Evolutionary conservation across 2,113 vertebrate genomes (phyloP).

Genomic region (Crotalus viridis): DNA sequence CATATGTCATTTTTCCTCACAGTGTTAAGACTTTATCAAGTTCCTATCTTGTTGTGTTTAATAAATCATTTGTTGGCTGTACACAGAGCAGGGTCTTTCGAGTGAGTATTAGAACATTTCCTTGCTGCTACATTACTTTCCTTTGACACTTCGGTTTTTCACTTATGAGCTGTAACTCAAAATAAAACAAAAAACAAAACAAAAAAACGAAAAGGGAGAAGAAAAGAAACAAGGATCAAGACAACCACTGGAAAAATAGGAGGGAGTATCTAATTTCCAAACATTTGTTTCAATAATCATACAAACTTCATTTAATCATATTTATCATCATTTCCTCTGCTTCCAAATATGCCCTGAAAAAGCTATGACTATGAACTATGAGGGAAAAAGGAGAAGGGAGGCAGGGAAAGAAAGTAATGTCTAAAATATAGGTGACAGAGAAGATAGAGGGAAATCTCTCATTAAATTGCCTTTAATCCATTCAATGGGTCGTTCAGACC

Average conservation of each 20-base stretch:
- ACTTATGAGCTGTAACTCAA: constrained; percentile 19
- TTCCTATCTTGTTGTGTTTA: constrained; percentile 48
- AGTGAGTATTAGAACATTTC: neutral
- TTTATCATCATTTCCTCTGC: neutral
- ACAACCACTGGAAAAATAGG: neutral
- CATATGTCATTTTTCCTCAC: constrained; percentile 22
- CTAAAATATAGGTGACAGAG: constrained; percentile 14
- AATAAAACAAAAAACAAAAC: neutral
- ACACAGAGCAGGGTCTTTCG: constrained; percentile 15
- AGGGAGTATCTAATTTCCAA: neutral
- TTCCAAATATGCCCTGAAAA: neutral
- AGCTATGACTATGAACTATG: neutral
- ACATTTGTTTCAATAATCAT: constrained; percentile 11
- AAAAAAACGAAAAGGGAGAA: neutral
- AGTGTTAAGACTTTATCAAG: constrained; percentile 50
- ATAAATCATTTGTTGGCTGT: constrained; percentile 47
- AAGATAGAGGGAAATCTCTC: neutral
- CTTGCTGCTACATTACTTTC: neutral
- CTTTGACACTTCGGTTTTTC: constrained; percentile 23
- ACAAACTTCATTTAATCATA: constrained; percentile 17
- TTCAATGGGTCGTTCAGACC: neutral
- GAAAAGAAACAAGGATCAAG: neutral
- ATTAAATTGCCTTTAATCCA: neutral
- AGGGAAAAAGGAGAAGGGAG: neutral
- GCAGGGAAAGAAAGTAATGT: neutral